Percentiles rank a stretch among this genome's conserved stretches.
phyloP scores from a whole-genome alignment of 2,797 vertebrate species.

The Sternarchorhynchus goeldii region DNA sequence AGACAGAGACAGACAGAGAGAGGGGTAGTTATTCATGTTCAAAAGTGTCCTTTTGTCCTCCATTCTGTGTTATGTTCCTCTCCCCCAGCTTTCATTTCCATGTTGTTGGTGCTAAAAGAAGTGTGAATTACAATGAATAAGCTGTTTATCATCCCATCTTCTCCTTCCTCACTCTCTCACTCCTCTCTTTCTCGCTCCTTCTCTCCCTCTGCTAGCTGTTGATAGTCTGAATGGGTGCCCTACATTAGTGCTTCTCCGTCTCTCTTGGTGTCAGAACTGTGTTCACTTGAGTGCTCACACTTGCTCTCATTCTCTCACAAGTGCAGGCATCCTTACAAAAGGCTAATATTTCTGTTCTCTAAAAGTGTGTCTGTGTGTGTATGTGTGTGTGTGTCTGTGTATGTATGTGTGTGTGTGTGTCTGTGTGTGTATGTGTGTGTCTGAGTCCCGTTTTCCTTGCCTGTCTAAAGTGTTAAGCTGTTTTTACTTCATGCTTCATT shows the following conservation, averaged over 20 bases:
- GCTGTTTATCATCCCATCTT: neutral
- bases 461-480: slow-evolving; percentile 60
- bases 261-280: slow-evolving; percentile 63
- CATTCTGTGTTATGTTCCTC: slow-evolving; percentile 21
- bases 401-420: slow-evolving; percentile 27
- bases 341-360: slow-evolving; percentile 50
- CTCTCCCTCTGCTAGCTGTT: slow-evolving; percentile 31
- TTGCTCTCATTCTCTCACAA: slow-evolving; percentile 49
- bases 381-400: slow-evolving; percentile 31
- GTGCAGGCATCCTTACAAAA: slow-evolving; percentile 36
- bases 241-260: slow-evolving; percentile 63
- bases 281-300: slow-evolving; percentile 53
- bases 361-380: neutral
- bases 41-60: slow-evolving; percentile 9
- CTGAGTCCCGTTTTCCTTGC: slow-evolving; percentile 54
- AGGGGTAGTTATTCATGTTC: slow-evolving; percentile 24
- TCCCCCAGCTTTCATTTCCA: slow-evolving; percentile 16
- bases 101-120: slow-evolving; percentile 20
- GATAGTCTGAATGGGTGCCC: slow-evolving; percentile 62
- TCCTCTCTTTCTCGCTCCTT: slow-evolving; percentile 28
- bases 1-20: slow-evolving; percentile 1
- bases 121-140: slow-evolving; percentile 24
- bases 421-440: slow-evolving; percentile 19
- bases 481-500: slow-evolving; percentile 63
- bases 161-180: slow-evolving; percentile 12